Conservation (phyloP, 2,888 invertebrate genomes). For the Dione vanillae region DNA sequence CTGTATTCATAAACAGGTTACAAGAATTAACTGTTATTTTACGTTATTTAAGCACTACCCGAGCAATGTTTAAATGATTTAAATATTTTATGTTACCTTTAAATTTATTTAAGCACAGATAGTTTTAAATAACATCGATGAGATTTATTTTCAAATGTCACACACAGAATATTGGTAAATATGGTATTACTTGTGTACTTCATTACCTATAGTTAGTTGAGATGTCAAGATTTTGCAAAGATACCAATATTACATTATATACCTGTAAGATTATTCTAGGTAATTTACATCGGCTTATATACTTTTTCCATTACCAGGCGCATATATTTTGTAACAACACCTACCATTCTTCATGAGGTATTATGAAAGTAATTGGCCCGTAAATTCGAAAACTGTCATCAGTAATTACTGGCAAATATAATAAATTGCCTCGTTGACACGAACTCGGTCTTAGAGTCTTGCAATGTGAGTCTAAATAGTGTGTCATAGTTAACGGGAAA, state of each 20-base stretch:
- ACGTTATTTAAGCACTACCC: background rate
- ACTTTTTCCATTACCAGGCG: conserved; percentile 29
- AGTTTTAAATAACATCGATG: background rate
- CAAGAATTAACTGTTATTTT: conserved; percentile 10
- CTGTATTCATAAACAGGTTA: conserved; percentile 62
- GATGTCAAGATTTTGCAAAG: conserved; percentile 8
- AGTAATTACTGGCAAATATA: conserved; percentile 62
- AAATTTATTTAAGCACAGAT: background rate
- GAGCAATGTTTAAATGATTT: background rate
- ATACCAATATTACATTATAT: background rate
- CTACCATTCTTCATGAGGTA: conserved; percentile 39
- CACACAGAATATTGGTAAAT: background rate
- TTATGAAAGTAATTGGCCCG: conserved; percentile 52
- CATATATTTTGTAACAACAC: conserved; percentile 29
- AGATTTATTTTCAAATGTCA: conserved; percentile 7
- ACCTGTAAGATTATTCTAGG: background rate
- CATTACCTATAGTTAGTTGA: background rate
- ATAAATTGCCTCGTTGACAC: conserved; percentile 58
- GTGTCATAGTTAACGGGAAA: conserved; percentile 66
- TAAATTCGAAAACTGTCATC: conserved; percentile 62
- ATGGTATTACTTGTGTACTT: conserved; percentile 11
- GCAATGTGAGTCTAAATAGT: conserved; percentile 57
- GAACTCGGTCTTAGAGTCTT: conserved; percentile 47
- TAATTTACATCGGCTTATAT: background rate
- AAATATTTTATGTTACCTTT: background rate